Base-by-base conservation (phyloP, 2,113 vertebrate species). In the human (Homo sapiens) region DNA sequence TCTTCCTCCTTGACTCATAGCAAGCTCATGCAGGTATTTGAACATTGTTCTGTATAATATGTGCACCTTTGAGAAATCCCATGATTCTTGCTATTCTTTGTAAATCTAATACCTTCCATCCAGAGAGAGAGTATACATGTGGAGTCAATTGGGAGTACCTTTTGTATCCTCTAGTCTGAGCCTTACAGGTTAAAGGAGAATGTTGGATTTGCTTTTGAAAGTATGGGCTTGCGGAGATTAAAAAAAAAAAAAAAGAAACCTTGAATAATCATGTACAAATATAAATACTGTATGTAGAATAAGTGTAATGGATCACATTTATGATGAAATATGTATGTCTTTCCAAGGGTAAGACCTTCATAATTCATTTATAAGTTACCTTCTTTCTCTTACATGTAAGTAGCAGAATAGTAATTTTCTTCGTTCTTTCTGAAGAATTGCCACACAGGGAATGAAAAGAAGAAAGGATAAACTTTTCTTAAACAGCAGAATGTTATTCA, bases 291-390 rank as follows among this genome's bases (percentile, higher is more conserved):
- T 50, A 64, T 93, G 73, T 90, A 84, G 16, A 32, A 1, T 79
- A 86, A 96, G 35, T 93, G 87, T 95, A 86, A 57, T 55, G 70
- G 81, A 90, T 97, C 80, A 45, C 70, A 82, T 79, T 98, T 98
- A 73, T 81, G 78, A 96, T 98, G 93, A 98, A 98, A 98, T 97
- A 95, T 97, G 98, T 97, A 94, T 92, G 97, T 96, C 93, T 97
- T 94, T 96, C 92, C 78, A 89, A 96, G 89, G 94, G 91, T 91
- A 35, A 86, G 96, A 97, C 93, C 91, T 81, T 98, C 73, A 86
- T 94, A 59, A 83, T 97, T 98, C 96, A 98, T 98, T 92, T 97
- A 86, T 89, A 94, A 86, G 84, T 13, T 5, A 35, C 85, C 92
- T 30, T 40, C 48, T 92, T 98, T 70, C 32, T 76, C 86, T 96